Base-by-base conservation (phyloP, 64 coral and sea anemone genomes). In the Hydrozoanthus tunicans region DNA sequence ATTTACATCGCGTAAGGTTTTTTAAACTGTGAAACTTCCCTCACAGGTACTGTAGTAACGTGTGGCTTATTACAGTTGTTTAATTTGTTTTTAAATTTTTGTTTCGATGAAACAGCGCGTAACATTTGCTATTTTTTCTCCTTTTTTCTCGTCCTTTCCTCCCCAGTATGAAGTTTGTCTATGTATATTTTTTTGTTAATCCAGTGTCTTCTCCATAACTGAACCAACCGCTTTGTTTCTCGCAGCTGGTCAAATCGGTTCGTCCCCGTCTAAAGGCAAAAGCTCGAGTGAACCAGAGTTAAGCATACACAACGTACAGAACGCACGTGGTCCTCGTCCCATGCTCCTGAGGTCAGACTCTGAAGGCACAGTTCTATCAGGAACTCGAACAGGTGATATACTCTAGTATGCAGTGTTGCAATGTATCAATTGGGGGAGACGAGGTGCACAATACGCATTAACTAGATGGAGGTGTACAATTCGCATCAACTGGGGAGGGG, bases 211-310 rank as follows among this genome's bases (percentile, higher is more conserved):
- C 82, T 53, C 23, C 81, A 14, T n/a, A 6, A 60, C 53, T 53
- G 60, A 57, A 59, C 32, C 0, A 4, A 32, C 27, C 4, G 15
- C 27, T 3, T 63, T 6, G 24, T 73, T 60, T 32, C 20, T 88
- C 59, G 17, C 69, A 88, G 84, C 57, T 25, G 84, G 55, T 15
- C 68, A 88, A 60, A n/a, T 73, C 10, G 27, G 60, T 25, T 73
- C 84, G 54, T 74, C 84, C 3, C 55, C 69, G 20, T 59, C 23
- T 51, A 57, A 25, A 59, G 55, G 55, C 23, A 88, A 73, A 43
- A 88, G 84, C 58, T 88, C 84, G 26, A 88, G 84, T 74, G 67
- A 88, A 59, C 84, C 84, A 7, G 84, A 88, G 15, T 58, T 88
- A 74, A 58, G 20, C 84, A 88, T 88, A 88, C 68, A 75, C 25